These are phyloP conservation scores for Hipparchia sbordonii DNA, from an alignment of 2,888 invertebrate genomes.

Conservation along the genomic window DNA sequence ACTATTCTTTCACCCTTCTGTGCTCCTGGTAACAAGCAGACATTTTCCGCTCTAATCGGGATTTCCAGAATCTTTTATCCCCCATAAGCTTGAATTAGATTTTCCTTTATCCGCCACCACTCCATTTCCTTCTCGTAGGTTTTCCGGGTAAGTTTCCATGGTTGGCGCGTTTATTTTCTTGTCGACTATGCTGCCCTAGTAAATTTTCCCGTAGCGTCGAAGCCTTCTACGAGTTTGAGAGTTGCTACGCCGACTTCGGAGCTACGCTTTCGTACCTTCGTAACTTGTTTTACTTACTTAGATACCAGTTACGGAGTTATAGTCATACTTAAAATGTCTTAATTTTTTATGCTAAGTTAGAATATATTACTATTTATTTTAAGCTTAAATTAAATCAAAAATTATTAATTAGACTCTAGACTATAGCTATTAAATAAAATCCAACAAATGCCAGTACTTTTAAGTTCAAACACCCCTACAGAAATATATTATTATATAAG, in stretches of 20 bases:
- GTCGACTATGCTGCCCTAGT: conserved; percentile 57
- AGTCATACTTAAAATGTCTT: background rate
- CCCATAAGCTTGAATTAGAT: conserved; percentile 65
- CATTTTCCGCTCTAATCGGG: conserved; percentile 83
- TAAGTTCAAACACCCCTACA: too few species aligned
- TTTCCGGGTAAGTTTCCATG: conserved; percentile 38
- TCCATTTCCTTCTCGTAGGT: conserved; percentile 35
- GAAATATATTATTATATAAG: too few species aligned
- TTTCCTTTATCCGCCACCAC: conserved; percentile 55
- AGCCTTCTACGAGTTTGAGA: conserved; percentile 51
- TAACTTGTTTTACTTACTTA: too few species aligned
- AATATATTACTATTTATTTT: background rate
- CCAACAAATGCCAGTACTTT: too few species aligned
- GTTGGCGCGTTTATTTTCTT: conserved; percentile 41
- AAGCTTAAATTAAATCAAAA: background rate
- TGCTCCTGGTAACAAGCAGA: conserved; percentile 73
- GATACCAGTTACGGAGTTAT: background rate
- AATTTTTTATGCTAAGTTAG: too few species aligned
- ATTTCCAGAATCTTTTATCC: conserved; percentile 73
- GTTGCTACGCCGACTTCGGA: conserved; percentile 8
- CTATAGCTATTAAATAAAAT: too few species aligned
- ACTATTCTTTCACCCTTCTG: conserved; percentile 47
- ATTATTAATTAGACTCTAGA: background rate
- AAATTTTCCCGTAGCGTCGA: conserved; percentile 54
- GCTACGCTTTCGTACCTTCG: background rate